phyloP scores from a whole-genome alignment of 2,797 vertebrate species.

The Peromyscus aztecus region DNA sequence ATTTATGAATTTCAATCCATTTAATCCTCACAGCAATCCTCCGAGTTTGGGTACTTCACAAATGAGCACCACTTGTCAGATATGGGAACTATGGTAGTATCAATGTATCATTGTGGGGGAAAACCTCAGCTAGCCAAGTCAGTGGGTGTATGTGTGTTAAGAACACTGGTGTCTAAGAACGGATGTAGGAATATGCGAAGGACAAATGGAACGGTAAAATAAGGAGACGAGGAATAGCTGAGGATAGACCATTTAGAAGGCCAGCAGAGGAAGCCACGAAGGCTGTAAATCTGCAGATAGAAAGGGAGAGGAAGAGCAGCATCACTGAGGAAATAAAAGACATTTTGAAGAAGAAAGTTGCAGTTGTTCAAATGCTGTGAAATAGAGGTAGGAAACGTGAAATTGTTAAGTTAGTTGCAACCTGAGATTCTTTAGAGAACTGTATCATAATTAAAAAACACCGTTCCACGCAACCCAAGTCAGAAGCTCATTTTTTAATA shows the following conservation, averaged over 20 bases:
- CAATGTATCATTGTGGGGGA: conserved; percentile 9
- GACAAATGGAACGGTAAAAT: background rate
- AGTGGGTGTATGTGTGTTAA: background rate
- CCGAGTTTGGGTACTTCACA: background rate
- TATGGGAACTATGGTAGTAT: conserved; percentile 1
- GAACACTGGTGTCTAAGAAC: background rate
- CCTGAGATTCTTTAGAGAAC: background rate
- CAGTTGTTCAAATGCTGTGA: conserved; percentile 25
- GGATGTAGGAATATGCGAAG: background rate
- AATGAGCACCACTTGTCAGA: background rate
- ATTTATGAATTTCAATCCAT: background rate
- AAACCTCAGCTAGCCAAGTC: background rate
- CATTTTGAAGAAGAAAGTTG: background rate
- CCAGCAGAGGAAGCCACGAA: background rate
- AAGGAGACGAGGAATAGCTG: background rate
- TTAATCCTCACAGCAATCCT: background rate
- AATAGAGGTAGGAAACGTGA: background rate
- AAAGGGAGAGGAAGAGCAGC: background rate
- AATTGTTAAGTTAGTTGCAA: background rate
- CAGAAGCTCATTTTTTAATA: too few relatives aligned
- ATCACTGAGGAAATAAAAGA: background rate
- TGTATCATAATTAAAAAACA: conserved; percentile 11
- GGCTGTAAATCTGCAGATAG: background rate
- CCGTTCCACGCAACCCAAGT: too few relatives aligned
- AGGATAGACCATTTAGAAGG: background rate